These are phyloP conservation scores for Pantherophis guttatus DNA, from an alignment of 2,113 vertebrate genomes.

Conservation along the genomic window DNA sequence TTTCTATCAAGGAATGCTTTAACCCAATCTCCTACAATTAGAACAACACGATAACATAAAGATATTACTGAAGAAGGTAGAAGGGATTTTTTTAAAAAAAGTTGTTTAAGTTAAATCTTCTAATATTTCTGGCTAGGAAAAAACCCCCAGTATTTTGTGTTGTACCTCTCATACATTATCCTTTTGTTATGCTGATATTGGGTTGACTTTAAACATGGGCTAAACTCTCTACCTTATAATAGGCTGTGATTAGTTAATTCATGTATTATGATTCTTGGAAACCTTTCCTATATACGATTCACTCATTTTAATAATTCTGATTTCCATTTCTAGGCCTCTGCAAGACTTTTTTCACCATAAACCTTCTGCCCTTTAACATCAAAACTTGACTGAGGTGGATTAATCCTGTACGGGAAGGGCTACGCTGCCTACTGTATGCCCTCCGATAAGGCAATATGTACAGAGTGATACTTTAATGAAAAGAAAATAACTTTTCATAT, in stretches of 20 bases:
- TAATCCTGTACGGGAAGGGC: constrained; percentile 40
- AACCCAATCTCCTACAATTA: neutral
- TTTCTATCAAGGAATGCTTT: neutral
- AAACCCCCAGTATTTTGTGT: neutral
- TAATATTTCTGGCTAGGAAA: neutral
- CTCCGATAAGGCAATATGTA: constrained; percentile 52
- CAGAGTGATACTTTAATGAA: constrained; percentile 53
- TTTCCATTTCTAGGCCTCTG: constrained; percentile 28
- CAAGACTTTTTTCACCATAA: constrained; percentile 17
- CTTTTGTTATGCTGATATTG: neutral
- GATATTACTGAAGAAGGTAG: neutral
- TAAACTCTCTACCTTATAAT: neutral
- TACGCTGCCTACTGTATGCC: constrained; percentile 38
- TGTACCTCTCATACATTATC: neutral
- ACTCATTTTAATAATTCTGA: neutral
- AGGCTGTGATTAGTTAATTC: neutral
- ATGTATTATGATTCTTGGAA: neutral
- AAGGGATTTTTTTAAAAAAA: neutral
- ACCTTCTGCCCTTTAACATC: neutral
- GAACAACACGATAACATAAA: neutral
- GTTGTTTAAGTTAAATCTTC: neutral
- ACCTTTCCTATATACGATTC: neutral
- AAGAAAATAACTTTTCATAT: constrained; percentile 59
- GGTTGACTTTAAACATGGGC: neutral
- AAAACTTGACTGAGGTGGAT: constrained; percentile 36